phyloP scores from a whole-genome alignment of 2,888 invertebrate genomes.

The Drosophila putrida region DNA sequence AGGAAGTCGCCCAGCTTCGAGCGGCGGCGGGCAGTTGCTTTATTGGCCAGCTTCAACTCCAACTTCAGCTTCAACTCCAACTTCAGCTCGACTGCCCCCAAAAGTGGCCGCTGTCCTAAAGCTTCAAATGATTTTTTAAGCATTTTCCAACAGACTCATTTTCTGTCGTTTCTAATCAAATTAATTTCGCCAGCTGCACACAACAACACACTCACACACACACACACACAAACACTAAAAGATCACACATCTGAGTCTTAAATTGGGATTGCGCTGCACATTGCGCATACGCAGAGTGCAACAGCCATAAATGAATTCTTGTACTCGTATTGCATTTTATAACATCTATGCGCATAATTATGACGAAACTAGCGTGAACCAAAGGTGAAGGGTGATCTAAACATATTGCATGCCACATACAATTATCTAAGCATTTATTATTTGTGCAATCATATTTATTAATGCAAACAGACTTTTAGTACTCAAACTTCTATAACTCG shows the following conservation, averaged over 20 bases:
- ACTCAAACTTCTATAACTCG: constrained; percentile 4
- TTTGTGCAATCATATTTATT: constrained; percentile 20
- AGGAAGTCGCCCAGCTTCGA: constrained; percentile 64
- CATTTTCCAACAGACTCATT: constrained; percentile 35
- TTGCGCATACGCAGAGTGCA: constrained; percentile 73
- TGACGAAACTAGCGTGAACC: constrained; percentile 79
- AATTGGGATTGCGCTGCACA: constrained; percentile 36
- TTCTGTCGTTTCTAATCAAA: constrained; percentile 65
- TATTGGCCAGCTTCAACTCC: constrained; percentile 25
- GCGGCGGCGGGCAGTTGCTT: constrained; percentile 23
- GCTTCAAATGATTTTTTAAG: constrained; percentile 61
- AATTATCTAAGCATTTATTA: constrained; percentile 6
- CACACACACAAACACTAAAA: neutral
- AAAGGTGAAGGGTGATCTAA: constrained; percentile 43
- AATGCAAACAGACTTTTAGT: constrained; percentile 3
- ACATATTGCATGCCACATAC: constrained; percentile 15
- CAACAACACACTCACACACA: constrained; percentile 6
- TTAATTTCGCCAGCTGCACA: constrained; percentile 71
- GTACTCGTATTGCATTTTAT: constrained; percentile 73
- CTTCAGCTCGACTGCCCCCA: constrained; percentile 13
- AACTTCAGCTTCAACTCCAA: neutral
- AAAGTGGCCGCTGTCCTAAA: constrained; percentile 24
- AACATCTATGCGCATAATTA: constrained; percentile 81
- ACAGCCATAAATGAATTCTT: constrained; percentile 49
- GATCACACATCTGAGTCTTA: constrained; percentile 10